Conservation (phyloP, 2,113 vertebrate genomes). For the Jaculus jaculus region DNA sequence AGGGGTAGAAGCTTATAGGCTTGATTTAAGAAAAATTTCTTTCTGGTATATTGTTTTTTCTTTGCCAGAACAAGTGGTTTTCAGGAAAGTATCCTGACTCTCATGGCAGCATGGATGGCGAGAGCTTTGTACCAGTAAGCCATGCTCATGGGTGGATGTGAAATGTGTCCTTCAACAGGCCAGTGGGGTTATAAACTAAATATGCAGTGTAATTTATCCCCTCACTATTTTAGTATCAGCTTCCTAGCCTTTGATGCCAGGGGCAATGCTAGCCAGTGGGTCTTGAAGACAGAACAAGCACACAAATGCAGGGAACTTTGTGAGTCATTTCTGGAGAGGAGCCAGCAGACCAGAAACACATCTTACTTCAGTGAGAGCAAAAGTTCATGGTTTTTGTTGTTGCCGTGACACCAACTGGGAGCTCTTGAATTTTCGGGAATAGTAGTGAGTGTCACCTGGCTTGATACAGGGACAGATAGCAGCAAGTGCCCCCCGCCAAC, state of each 20-base stretch:
- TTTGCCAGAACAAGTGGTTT: not conserved
- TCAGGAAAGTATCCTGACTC: not conserved
- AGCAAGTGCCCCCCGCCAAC: not conserved
- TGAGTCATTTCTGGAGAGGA: not conserved
- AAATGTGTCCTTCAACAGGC: not conserved
- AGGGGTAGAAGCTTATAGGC: not conserved
- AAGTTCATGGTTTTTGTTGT: not conserved
- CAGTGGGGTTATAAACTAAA: not conserved
- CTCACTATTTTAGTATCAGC: not conserved
- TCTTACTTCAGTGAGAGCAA: not conserved
- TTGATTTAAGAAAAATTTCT: not conserved
- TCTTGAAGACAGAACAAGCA: not conserved
- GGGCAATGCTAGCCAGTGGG: not conserved
- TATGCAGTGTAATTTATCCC: not conserved
- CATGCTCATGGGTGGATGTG: not conserved
- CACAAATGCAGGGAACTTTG: not conserved
- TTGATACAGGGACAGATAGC: not conserved
- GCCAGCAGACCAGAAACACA: not conserved
- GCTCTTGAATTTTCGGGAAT: not conserved
- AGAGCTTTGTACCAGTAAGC: not conserved
- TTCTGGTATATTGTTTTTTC: not conserved
- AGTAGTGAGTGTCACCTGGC: not conserved
- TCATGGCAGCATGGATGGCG: not conserved
- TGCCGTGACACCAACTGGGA: not conserved
- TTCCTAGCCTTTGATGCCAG: not conserved